Conservation (phyloP, 2,113 vertebrate species). For the Ardeotis arabs region DNA sequence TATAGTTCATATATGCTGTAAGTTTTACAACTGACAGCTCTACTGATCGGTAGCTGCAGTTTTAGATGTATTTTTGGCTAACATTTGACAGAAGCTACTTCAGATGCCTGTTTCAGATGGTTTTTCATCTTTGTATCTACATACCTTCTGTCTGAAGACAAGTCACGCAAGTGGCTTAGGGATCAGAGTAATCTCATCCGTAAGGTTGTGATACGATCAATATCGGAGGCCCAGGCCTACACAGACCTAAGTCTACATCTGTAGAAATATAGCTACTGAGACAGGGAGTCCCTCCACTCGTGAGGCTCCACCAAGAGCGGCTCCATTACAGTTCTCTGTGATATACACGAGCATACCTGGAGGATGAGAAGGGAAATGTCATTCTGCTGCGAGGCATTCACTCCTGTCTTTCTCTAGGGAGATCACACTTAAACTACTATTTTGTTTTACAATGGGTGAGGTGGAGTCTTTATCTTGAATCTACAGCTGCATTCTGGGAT, state of each 20-base stretch:
- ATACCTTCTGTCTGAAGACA: slow-evolving; percentile 6
- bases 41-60: not conserved
- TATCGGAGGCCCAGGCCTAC: not conserved
- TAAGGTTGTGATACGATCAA: not conserved
- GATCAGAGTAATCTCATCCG: not conserved
- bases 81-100: slow-evolving; percentile 16
- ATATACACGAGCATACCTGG: not conserved
- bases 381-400: not conserved
- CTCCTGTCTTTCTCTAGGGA: not conserved
- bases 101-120: not conserved
- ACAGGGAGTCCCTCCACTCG: not conserved
- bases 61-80: slow-evolving; percentile 31
- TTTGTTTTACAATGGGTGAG: not conserved
- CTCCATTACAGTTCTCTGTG: fast-evolving
- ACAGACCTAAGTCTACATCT: not conserved
- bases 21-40: not conserved
- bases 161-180: not conserved
- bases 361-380: not conserved
- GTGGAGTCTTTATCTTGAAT: not conserved
- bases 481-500: not conserved
- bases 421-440: too few species aligned
- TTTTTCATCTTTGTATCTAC: too few species aligned
- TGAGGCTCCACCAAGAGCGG: not conserved
- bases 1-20: not conserved
- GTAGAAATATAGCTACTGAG: not conserved